Conservation (phyloP, 1,140 invertebrate species). For the Polyergus mexicanus region DNA sequence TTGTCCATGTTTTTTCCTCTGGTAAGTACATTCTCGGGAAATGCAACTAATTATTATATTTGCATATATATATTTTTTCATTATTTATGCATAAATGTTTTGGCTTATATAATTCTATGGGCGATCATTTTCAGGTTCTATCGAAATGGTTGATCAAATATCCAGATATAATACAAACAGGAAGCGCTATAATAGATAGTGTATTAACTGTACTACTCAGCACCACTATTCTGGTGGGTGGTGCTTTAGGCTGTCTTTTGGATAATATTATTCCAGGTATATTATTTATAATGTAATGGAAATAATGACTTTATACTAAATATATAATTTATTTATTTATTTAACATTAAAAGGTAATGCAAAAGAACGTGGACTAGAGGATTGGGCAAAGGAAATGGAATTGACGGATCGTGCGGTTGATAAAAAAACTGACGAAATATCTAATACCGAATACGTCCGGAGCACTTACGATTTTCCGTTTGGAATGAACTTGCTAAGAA, state of each 20-base stretch:
- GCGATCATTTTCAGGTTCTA: conserved; percentile 85
- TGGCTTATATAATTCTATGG: too few relatives aligned
- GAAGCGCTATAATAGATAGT: conserved; percentile 90
- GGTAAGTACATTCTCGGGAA: conserved; percentile 82
- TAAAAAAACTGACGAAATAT: conserved; percentile 78
- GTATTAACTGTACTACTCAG: conserved; percentile 93
- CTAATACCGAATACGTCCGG: conserved; percentile 73
- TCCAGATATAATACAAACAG: conserved; percentile 90
- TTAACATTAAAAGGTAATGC: conserved; percentile 87
- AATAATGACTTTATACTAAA: background rate
- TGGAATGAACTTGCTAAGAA: conserved; percentile 89
- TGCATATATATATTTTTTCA: too few relatives aligned
- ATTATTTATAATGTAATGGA: background rate
- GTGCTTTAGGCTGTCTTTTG: conserved; percentile 92
- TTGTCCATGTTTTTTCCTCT: conserved; percentile 95
- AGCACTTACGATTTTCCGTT: conserved; percentile 92
- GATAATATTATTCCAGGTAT: conserved; percentile 95
- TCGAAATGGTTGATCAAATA: conserved; percentile 92
- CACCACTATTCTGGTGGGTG: conserved; percentile 95
- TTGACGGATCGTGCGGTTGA: conserved; percentile 83
- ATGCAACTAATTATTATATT: background rate
- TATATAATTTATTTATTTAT: conserved; percentile 23
- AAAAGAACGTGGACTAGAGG: conserved; percentile 90
- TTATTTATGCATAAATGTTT: too few relatives aligned
- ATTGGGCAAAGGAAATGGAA: conserved; percentile 91